Evolutionary conservation across 2,797 vertebrate species (phyloP), one percentile per base, ranked within the genome.

Genomic region (Crypturellus tataupa): DNA sequence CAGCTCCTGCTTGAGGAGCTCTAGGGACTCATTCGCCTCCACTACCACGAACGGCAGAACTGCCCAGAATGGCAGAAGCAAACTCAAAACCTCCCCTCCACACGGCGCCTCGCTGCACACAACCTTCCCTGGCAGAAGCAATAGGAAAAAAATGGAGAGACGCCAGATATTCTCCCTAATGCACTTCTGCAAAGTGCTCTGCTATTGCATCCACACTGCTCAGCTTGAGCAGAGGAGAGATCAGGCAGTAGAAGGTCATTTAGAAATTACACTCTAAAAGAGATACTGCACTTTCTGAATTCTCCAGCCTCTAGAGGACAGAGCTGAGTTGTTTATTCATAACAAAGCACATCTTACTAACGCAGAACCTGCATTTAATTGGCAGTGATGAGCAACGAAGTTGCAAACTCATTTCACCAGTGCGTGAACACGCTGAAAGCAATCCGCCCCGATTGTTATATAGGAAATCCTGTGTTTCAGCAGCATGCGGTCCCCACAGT

Each of bases 341-440:
- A 59, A 94, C 69, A 87, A 94, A 94, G 87, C 77, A 95, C 1
- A 75, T 91, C 95, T 91, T 91, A 73, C 82, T 93, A 91, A 92
- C 31, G 10, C 68, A 58, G 78, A 86, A 80, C 82, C 93, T 82
- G 90, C 49, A 3, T 70, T 86, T 95, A 92, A 96, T 91, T 94
- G 95, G 93, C 80, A 25, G 83, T 81, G 71, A 94, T 87, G 94
- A 85, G 94, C 95, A 85, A 94, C 90, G 77, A 93, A 91, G 80
- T 89, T 75, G 78, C 87, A 93, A 96, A 94, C 89, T 88, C 80
- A 85, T 93, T 96, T 95, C 87, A 85, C 6, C 46, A 37, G 64
- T 3, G 70, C 78, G 23, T 83, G 89, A 92, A 94, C 42, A 70
- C 29, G 62, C 93, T 84, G 90, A 91, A 88, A 95, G 88, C 90